These are phyloP conservation scores for Bombus huntii DNA, from an alignment of 1,140 invertebrate species.

Conservation along the genomic window DNA sequence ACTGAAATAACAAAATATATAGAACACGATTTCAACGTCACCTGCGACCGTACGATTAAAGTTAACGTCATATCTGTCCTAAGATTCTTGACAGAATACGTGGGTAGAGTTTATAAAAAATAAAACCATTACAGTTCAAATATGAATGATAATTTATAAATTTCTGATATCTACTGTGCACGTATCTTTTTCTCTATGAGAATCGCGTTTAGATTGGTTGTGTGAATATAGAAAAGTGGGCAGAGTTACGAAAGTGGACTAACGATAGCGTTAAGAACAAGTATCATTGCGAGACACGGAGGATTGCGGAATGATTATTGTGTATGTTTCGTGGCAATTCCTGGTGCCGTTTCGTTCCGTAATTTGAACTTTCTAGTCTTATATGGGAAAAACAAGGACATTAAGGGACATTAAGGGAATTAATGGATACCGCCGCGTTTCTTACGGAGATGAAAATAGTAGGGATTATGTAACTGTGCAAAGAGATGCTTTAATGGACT, in stretches of 20 bases:
- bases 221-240: not conserved
- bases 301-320: not conserved
- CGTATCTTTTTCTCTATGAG: not conserved
- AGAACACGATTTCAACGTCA: too few species aligned
- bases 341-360: not conserved
- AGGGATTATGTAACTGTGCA: not conserved
- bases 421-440: not conserved
- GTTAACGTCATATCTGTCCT: too few species aligned
- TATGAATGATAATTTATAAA: too few species aligned
- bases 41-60: too few species aligned
- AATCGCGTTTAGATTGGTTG: not conserved
- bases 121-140: too few species aligned
- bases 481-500: not conserved
- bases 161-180: too few species aligned
- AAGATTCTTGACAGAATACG: too few species aligned
- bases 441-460: too few species aligned
- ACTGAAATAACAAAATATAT: too few species aligned
- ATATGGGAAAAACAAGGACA: not conserved
- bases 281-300: not conserved
- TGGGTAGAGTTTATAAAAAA: too few species aligned
- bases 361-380: slow-evolving; percentile 5
- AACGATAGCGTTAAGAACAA: not conserved
- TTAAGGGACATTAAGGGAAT: not conserved
- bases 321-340: too few species aligned
- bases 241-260: not conserved